These are phyloP conservation scores for Oxyscelio sp. DNA, from an alignment of 2,888 invertebrate species.

Conservation along the genomic window DNA sequence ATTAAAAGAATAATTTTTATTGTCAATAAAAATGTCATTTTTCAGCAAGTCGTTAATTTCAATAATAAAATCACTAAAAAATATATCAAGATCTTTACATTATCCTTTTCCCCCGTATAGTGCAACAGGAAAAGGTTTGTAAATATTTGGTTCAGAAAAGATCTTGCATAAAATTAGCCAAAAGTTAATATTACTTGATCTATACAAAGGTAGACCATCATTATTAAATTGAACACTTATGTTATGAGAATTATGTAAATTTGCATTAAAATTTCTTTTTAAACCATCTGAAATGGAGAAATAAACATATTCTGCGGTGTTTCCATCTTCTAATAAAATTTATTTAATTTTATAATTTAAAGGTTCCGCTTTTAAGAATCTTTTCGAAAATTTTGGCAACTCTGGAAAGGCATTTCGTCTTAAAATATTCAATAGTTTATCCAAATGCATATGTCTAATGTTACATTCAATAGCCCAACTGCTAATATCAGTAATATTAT, in stretches of 20 bases:
- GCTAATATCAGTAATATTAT: conserved; percentile 37
- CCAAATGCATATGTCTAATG: conserved; percentile 12
- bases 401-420: conserved; percentile 49
- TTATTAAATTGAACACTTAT: conserved; percentile 50
- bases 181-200: conserved; percentile 49
- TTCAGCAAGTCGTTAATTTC: no score
- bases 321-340: conserved; percentile 1
- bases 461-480: conserved; percentile 47
- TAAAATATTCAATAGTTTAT: conserved; percentile 48
- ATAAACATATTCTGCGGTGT: conserved; percentile 42
- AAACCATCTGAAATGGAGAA: conserved; percentile 41
- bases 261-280: conserved; percentile 20
- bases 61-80: conserved; percentile 52
- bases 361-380: conserved; percentile 36
- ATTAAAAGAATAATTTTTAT: no score
- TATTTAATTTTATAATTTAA: conserved; percentile 31
- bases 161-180: conserved; percentile 70
- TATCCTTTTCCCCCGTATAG: conserved; percentile 51
- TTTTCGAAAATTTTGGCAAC: conserved; percentile 48
- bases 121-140: conserved; percentile 71
- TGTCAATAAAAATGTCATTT: no score
- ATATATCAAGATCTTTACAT: conserved; percentile 35
- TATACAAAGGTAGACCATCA: conserved; percentile 64
- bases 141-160: conserved; percentile 43
- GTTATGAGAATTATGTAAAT: conserved; percentile 12